A percentile compares a stretch with the other conserved stretches of the same genome.
phyloP scores from a whole-genome alignment of 2,113 vertebrate species.

The Otis tarda region DNA sequence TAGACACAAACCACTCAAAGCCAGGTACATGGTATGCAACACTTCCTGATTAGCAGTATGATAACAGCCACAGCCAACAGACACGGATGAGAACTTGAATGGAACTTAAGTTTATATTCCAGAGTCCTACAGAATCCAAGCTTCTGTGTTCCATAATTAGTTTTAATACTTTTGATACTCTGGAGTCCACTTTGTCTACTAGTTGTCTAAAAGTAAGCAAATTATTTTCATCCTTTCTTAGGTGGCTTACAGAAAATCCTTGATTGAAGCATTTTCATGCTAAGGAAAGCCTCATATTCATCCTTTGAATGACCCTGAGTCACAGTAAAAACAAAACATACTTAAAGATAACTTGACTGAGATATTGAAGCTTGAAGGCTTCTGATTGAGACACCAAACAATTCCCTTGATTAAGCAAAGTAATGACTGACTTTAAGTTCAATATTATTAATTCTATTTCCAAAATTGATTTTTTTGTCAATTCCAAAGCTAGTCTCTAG shows the following conservation, averaged over 20 bases:
- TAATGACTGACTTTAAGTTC: neutral
- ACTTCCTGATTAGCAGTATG: neutral
- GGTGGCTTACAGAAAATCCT: neutral
- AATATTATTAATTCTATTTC: neutral
- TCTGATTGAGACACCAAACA: neutral
- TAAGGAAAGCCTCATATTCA: neutral
- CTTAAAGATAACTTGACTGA: neutral
- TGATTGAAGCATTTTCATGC: neutral
- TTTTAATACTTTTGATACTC: neutral
- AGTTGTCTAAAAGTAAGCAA: neutral
- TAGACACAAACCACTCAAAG: neutral
- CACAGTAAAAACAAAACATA: neutral
- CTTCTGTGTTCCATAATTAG: neutral
- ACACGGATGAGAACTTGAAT: neutral
- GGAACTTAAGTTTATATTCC: neutral
- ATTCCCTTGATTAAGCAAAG: neutral
- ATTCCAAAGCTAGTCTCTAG: neutral
- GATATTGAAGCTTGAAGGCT: neutral
- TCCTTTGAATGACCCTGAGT: neutral
- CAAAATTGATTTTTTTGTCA: neutral
- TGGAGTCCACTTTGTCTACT: neutral
- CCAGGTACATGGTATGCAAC: fast-evolving
- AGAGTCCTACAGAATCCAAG: neutral
- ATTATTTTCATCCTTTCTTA: neutral
- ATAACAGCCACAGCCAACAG: neutral